These are phyloP conservation scores for Pelodytes ibericus DNA, from an alignment of 2,797 vertebrate genomes.

Conservation along the genomic window DNA sequence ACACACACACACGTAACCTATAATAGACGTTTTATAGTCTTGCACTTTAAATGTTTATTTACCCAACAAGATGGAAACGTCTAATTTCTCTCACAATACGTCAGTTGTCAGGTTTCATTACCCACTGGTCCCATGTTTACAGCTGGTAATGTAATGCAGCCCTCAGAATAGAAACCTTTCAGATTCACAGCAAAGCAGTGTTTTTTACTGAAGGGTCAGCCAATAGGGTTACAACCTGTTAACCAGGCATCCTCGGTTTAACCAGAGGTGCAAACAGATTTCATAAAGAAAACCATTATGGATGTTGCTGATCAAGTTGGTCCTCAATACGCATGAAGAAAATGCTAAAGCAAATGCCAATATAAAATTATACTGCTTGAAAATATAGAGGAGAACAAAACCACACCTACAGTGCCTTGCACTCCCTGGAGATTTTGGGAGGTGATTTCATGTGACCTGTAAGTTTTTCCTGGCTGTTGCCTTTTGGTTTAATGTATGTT, in stretches of 20 bases:
- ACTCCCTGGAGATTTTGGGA: constrained; percentile 15
- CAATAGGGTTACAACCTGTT: too few relatives aligned
- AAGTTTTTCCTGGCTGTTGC: constrained; percentile 50
- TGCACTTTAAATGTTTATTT: not conserved
- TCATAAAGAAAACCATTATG: too few relatives aligned
- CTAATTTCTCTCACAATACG: constrained; percentile 12
- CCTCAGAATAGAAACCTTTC: too few relatives aligned
- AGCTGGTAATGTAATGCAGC: not conserved
- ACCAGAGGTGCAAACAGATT: too few relatives aligned
- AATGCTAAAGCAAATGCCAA: not conserved
- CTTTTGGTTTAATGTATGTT: constrained; percentile 9
- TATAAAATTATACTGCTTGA: not conserved
- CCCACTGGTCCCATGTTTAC: constrained; percentile 8
- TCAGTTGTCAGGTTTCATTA: not conserved
- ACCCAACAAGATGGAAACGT: not conserved
- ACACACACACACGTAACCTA: too few relatives aligned
- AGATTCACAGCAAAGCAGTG: too few relatives aligned
- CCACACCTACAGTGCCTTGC: constrained; percentile 31
- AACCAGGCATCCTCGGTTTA: too few relatives aligned
- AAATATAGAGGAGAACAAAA: constrained; percentile 4
- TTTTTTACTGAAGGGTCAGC: too few relatives aligned
- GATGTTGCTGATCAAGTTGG: not conserved
- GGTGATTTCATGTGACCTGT: constrained; percentile 29
- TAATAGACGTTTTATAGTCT: too few relatives aligned
- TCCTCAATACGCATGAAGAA: not conserved